Base-by-base conservation (phyloP, 1,140 invertebrate species). In the Episyrphus balteatus region DNA sequence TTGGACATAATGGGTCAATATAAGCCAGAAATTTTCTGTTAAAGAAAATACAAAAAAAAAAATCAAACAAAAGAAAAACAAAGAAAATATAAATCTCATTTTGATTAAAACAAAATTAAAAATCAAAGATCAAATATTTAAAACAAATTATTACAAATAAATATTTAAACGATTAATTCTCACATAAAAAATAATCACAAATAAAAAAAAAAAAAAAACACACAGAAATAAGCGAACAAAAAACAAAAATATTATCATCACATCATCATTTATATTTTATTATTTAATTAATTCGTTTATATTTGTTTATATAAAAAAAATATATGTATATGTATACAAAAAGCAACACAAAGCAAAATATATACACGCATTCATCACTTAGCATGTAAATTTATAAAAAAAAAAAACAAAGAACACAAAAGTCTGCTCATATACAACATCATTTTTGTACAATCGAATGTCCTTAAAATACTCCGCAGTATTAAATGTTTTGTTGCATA, bases 11-110 rank as follows among this genome's bases (percentile, higher is more conserved):
- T 84, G 75, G 83, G 83, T 68, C 81, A 83, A 75, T 86, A 82
- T 79, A 84, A 84, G 74, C 80, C 82, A 72, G 82, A 84, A 79
- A 84, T 86, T 76, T 83, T 84, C 78, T 84, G 82, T 75, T 84
- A 80, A 78, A 79, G 32, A 45, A 43, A 13, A 21, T 41, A 30
- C 42, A 10, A 43, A 43, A 21, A 30, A 43, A 21, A 5, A 19
- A n/a, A 46, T 30, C n/a, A 38, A 43, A 38, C 36, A 43, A 47
- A 33, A 48, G 9, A 45, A 34, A 36, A 42, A 37, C 47, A 44
- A 41, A 36, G 39, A 2, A 6, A 37, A 37, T 5, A 37, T 10
- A 37, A 37, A 37, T 37, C 15, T 17, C 13, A 36, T 40, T n/a
- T 33, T 31, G n/a, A 26, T 33, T 19, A 32, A 32, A 41, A 21